Conservation (phyloP, 2,888 invertebrate species). For the Altica lythri region DNA sequence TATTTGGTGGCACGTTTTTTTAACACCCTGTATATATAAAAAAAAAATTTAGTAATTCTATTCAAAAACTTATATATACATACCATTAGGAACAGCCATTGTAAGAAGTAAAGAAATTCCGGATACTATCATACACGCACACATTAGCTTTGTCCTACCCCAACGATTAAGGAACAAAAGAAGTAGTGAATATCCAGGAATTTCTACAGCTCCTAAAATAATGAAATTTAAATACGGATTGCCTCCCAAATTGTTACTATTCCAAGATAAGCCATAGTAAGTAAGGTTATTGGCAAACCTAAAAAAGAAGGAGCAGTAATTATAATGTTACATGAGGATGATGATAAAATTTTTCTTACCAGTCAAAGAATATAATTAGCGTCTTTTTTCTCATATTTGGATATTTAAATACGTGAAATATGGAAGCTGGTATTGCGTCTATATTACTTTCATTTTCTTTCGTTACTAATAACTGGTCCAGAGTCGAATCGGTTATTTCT, state of each 20-base stretch:
- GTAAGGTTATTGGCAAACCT: conserved; percentile 80
- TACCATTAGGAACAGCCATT: conserved; percentile 63
- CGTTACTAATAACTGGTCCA: conserved; percentile 61
- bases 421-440: conserved; percentile 29
- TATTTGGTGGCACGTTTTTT: too few relatives aligned
- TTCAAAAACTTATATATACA: not conserved
- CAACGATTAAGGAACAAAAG: conserved; percentile 70
- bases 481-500: conserved; percentile 60
- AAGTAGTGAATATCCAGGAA: conserved; percentile 72
- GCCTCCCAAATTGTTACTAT: conserved; percentile 72
- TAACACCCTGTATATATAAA: too few relatives aligned
- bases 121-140: conserved; percentile 69
- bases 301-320: conserved; percentile 45
- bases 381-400: conserved; percentile 69
- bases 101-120: conserved; percentile 65
- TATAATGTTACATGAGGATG: not conserved
- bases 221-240: conserved; percentile 75
- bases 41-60: too few relatives aligned
- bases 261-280: conserved; percentile 80
- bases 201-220: conserved; percentile 75
- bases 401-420: conserved; percentile 64
- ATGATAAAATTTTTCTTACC: conserved; percentile 61
- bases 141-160: conserved; percentile 71
- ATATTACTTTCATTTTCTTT: conserved; percentile 38
- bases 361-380: conserved; percentile 73